phyloP scores from a whole-genome alignment of 2,113 vertebrate species.

The Amphilophus citrinellus region DNA sequence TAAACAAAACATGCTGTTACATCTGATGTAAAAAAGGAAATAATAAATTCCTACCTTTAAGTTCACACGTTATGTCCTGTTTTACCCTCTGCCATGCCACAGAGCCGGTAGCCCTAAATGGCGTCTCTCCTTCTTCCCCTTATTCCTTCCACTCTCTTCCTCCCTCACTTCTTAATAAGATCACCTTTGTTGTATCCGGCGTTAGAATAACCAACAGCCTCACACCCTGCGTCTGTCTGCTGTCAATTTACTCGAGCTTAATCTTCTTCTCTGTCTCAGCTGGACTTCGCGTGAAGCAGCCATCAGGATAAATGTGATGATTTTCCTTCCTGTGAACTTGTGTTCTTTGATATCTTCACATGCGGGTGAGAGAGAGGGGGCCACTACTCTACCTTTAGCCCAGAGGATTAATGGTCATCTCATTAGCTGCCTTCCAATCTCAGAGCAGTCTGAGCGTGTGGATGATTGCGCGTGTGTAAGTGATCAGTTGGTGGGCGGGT shows the following conservation, averaged over 20 bases:
- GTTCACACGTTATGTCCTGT: conserved; percentile 5
- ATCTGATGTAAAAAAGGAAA: neutral
- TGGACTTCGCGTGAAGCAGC: neutral
- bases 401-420: conserved; percentile 76
- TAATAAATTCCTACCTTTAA: conserved; percentile 51
- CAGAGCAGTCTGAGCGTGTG: conserved; percentile 8
- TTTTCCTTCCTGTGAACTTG: conserved; percentile 3
- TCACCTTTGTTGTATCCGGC: neutral
- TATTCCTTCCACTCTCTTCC: conserved; percentile 17
- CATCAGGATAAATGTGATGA: neutral
- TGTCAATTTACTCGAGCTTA: neutral
- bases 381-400: conserved; percentile 56
- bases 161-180: conserved; percentile 21
- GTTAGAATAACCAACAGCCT: neutral
- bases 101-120: conserved; percentile 13
- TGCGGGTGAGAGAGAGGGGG: neutral
- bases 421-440: conserved; percentile 73
- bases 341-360: neutral
- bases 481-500: conserved; percentile 16
- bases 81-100: conserved; percentile 11
- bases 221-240: neutral
- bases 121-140: conserved; percentile 7
- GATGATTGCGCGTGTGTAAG: conserved; percentile 26
- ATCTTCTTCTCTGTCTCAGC: neutral
- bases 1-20: neutral